Evolutionary conservation across 2,888 invertebrate genomes (phyloP), one percentile per base, ranked within the genome.

Genomic region (Neoascia interrupta): DNA sequence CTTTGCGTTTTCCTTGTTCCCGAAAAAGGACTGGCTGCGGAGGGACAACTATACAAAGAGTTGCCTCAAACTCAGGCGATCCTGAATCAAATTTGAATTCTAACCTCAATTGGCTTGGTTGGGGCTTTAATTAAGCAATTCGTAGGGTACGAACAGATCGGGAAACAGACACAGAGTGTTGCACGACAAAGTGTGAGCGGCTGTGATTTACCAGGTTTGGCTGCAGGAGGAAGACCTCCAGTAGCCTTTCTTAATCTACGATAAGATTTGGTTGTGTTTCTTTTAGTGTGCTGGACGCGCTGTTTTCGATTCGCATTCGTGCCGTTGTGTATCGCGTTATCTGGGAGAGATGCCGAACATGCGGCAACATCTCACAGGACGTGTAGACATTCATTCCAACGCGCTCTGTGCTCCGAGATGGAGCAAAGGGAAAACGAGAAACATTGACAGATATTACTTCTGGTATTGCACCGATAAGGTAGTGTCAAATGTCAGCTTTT

Each of bases 391-490:
- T 13, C 45, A 45, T 16, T 45, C 45, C 11, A 6, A 18, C 21
- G 51, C 8, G 23, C 28, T 10, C 49, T 6, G 8, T 10, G 8
- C 15, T 34, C 10, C 18, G 21, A 5, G 8, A 36, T 13, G 21
- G 36, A n/a, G 8, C 36, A 19, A 8, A n/a, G 18, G 41, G 58
- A 18, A 63, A 45, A 36, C 37, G 41, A 61, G 53, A 43, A 56
- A 75, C 75, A 58, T 70, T 75, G 63, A 75, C 75, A 75, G 75
- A 75, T 75, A 75, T 58, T 75, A 75, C 70, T 75, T 75, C 75
- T 75, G 75, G 72, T 76, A 72, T 76, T 58, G 64, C 72, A 76
- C 76, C 76, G 72, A 76, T 76, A 76, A 76, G 76, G 72, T 58
- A 28, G 72, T 76, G 76, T 72, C 76, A 76, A 72, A 66, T 76